Conservation (phyloP, 2,113 vertebrate genomes). For the Varanus komodoensis region DNA sequence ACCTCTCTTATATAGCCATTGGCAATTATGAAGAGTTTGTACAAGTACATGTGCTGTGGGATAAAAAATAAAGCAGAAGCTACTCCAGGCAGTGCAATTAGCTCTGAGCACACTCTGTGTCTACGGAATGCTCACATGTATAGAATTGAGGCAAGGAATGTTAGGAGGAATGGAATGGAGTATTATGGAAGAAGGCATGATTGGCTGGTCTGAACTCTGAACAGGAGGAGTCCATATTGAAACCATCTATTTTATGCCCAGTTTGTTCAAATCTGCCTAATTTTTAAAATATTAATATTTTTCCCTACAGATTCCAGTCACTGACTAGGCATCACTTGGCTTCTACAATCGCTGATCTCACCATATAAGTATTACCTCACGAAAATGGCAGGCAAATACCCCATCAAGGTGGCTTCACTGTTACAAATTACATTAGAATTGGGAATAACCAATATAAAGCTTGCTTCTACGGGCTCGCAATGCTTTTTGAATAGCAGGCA, state of each 20-base stretch:
- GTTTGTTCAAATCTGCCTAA: neutral
- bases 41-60: no score
- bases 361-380: neutral
- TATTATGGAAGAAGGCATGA: no score
- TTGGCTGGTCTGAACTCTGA: neutral
- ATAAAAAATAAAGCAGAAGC: no score
- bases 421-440: neutral
- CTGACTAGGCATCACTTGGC: neutral
- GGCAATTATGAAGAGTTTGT: no score
- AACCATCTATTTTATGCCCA: neutral
- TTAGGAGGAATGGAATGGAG: no score
- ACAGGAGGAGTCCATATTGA: neutral
- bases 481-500: neutral
- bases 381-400: neutral
- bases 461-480: no score
- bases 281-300: neutral
- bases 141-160: no score
- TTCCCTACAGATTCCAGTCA: neutral
- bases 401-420: neutral
- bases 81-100: no score
- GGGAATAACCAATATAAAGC: neutral
- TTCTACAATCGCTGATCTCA: neutral
- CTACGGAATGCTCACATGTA: no score
- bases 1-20: no score
- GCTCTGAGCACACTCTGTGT: no score